These are phyloP conservation scores for Heterodera filipjevi DNA, from an alignment of 2,888 invertebrate genomes.

Conservation along the genomic window DNA sequence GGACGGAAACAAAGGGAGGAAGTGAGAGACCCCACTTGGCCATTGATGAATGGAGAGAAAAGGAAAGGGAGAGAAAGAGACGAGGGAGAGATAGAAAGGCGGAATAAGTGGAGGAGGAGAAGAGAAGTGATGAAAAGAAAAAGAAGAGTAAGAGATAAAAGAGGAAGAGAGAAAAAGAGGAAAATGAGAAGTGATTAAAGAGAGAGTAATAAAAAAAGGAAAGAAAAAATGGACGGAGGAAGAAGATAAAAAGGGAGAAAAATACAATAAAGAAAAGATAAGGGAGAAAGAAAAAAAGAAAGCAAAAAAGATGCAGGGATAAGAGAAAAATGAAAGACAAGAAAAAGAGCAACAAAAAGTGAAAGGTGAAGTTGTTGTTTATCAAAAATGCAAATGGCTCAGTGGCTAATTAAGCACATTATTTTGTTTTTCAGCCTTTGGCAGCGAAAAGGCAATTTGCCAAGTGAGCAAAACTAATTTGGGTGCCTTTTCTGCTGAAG, in stretches of 20 bases:
- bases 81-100: neutral
- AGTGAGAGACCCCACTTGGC: too few species aligned
- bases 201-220: neutral
- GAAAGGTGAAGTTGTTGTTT: too few species aligned
- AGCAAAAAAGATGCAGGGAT: too few species aligned
- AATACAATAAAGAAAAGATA: too few species aligned
- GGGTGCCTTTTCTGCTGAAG: neutral
- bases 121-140: neutral
- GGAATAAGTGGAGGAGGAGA: neutral
- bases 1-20: neutral
- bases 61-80: neutral
- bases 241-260: neutral
- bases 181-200: neutral
- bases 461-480: neutral
- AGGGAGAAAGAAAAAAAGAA: too few species aligned
- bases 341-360: too few species aligned
- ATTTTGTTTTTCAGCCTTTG: neutral
- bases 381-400: neutral
- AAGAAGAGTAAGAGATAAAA: neutral
- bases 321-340: too few species aligned
- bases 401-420: neutral
- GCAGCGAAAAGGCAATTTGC: neutral
- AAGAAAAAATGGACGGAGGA: neutral
- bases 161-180: neutral
- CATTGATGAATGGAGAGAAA: neutral